phyloP scores from a whole-genome alignment of 2,113 vertebrate genomes.

The Lycocorax pyrrhopterus region DNA sequence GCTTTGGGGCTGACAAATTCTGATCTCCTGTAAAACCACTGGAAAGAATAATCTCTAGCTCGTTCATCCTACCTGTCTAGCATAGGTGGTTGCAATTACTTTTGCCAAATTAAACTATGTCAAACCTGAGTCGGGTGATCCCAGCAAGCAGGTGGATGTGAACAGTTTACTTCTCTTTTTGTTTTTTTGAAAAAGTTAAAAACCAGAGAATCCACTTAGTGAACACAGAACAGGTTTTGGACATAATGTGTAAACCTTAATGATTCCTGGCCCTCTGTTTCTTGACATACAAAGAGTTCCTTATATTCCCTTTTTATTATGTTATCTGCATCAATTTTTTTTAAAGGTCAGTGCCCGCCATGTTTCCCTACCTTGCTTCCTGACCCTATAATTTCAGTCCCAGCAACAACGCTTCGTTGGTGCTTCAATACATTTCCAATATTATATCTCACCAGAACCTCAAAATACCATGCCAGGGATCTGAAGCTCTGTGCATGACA shows the following conservation, averaged over 20 bases:
- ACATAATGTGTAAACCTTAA: background rate
- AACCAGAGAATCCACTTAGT: background rate
- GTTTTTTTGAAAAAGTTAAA: background rate
- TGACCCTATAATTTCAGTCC: background rate
- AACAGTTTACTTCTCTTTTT: background rate
- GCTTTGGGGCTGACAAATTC: background rate
- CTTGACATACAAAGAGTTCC: background rate
- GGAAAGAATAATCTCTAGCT: background rate
- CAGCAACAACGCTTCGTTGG: background rate
- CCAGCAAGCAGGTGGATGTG: background rate
- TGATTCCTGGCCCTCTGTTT: background rate
- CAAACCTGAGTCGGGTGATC: background rate
- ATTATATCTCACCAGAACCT: background rate
- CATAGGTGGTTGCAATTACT: background rate
- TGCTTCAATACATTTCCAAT: background rate
- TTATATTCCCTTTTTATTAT: background rate
- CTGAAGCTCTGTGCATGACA: background rate
- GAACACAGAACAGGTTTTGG: background rate
- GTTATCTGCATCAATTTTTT: background rate
- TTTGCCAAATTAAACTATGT: background rate
- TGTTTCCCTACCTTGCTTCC: background rate
- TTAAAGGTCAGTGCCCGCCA: background rate
- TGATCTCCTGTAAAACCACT: background rate
- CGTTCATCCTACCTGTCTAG: background rate
- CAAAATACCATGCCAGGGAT: background rate